Conservation (phyloP, 2,797 vertebrate genomes). For the Micrastur ruficollis region DNA sequence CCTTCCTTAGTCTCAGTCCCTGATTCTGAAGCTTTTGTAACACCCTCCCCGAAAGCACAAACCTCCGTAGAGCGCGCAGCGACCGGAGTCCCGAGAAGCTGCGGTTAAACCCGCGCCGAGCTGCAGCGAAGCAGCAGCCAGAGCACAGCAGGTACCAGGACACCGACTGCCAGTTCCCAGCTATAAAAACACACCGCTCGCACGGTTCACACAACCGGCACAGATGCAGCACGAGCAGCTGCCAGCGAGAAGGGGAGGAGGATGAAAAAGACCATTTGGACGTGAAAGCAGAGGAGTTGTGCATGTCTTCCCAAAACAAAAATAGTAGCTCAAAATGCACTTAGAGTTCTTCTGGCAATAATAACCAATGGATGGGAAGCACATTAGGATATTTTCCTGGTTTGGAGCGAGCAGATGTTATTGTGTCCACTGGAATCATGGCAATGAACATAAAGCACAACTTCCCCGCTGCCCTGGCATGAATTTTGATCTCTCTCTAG, state of each 20-base stretch:
- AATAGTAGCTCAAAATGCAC: slow-evolving; percentile 9
- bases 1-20: neutral
- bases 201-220: neutral
- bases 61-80: rapidly evolving
- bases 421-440: slow-evolving; percentile 8
- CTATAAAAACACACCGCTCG: neutral
- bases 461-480: slow-evolving; percentile 16
- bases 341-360: slow-evolving; percentile 28
- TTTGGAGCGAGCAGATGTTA: slow-evolving; percentile 8
- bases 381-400: slow-evolving; percentile 25
- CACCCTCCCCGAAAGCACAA: neutral
- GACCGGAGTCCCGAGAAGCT: neutral
- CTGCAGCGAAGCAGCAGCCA: neutral
- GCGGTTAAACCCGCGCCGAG: neutral
- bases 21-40: neutral
- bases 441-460: neutral
- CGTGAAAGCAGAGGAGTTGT: neutral
- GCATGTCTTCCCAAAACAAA: slow-evolving; percentile 27
- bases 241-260: neutral
- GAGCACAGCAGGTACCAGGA: slow-evolving; percentile 43
- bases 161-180: neutral
- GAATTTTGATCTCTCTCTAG: neutral
- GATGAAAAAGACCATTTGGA: slow-evolving; percentile 18
- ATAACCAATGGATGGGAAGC: slow-evolving; percentile 38
- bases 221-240: neutral